Evolutionary conservation across 1,140 invertebrate genomes (phyloP).

Genomic region (Drosophila sp.): DNA sequence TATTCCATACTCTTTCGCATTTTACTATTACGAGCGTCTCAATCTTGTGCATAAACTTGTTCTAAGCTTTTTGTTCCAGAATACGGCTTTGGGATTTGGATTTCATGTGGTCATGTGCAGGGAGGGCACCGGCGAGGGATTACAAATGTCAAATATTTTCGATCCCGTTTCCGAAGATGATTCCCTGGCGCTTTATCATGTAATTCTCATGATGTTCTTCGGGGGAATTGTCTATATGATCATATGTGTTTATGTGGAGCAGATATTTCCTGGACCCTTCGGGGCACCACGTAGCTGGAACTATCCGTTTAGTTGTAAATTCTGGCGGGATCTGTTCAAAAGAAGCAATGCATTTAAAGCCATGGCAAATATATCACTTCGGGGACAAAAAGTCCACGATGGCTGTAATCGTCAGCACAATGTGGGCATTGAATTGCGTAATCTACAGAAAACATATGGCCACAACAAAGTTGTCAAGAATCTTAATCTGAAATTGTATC

Average conservation of each 20-base stretch:
- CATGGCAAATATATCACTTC: slow-evolving; percentile 9
- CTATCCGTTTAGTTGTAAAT: slow-evolving; percentile 87
- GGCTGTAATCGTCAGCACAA: slow-evolving; percentile 41
- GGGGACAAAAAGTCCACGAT: slow-evolving; percentile 21
- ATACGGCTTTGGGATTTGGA: slow-evolving; percentile 90
- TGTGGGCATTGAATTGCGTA: slow-evolving; percentile 86
- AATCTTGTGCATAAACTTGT: slow-evolving; percentile 84
- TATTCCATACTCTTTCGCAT: slow-evolving; percentile 88
- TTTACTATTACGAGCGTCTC: slow-evolving; percentile 85
- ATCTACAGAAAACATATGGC: slow-evolving; percentile 86
- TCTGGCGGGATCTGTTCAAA: slow-evolving; percentile 66
- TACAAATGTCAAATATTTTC: slow-evolving; percentile 88
- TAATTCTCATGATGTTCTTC: slow-evolving; percentile 86
- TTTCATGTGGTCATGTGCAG: slow-evolving; percentile 86
- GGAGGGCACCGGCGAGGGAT: slow-evolving; percentile 58
- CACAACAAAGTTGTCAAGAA: slow-evolving; percentile 88
- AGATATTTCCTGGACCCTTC: slow-evolving; percentile 88
- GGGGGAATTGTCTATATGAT: slow-evolving; percentile 86
- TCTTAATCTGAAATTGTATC: slow-evolving; percentile 87
- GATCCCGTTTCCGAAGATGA: slow-evolving; percentile 88
- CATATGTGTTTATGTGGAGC: slow-evolving; percentile 89
- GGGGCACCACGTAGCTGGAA: slow-evolving; percentile 89
- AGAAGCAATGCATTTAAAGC: not conserved
- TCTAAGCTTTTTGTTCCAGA: slow-evolving; percentile 86
- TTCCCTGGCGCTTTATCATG: slow-evolving; percentile 86